These are phyloP conservation scores for Microtus pennsylvanicus DNA, from an alignment of 2,113 vertebrate genomes.

Conservation along the genomic window DNA sequence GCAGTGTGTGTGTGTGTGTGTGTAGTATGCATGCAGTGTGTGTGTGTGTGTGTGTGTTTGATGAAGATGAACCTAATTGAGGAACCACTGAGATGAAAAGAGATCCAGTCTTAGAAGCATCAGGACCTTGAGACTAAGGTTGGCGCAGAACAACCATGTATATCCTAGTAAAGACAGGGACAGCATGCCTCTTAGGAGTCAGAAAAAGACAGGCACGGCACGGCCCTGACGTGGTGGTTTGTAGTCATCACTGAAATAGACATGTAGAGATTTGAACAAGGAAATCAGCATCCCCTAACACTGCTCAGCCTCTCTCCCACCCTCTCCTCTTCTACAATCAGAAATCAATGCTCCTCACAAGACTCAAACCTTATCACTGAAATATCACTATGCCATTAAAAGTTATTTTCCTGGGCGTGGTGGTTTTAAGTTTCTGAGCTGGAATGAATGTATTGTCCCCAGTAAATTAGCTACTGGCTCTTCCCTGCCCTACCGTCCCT, in stretches of 20 bases:
- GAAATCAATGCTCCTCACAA: slow-evolving; percentile 1
- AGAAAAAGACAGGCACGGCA: background rate
- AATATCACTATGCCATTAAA: slow-evolving; percentile 13
- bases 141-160: background rate
- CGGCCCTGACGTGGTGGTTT: background rate
- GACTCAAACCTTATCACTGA: background rate
- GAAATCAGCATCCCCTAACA: background rate
- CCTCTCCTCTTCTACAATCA: background rate
- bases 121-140: background rate
- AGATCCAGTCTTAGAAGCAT: background rate
- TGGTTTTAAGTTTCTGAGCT: background rate
- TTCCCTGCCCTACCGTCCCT: slow-evolving; percentile 32
- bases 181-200: background rate
- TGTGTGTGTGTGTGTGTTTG: no score
- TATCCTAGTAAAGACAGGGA: background rate
- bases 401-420: background rate
- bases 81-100: slow-evolving; percentile 11
- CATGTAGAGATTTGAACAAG: background rate
- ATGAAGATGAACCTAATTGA: background rate
- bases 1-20: no score
- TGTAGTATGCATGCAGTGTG: background rate
- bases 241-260: background rate
- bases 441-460: slow-evolving; percentile 10
- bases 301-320: background rate
- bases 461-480: slow-evolving; percentile 60